phyloP scores from a whole-genome alignment of 2,888 invertebrate genomes.

The Cosmorhoe ocellata region DNA sequence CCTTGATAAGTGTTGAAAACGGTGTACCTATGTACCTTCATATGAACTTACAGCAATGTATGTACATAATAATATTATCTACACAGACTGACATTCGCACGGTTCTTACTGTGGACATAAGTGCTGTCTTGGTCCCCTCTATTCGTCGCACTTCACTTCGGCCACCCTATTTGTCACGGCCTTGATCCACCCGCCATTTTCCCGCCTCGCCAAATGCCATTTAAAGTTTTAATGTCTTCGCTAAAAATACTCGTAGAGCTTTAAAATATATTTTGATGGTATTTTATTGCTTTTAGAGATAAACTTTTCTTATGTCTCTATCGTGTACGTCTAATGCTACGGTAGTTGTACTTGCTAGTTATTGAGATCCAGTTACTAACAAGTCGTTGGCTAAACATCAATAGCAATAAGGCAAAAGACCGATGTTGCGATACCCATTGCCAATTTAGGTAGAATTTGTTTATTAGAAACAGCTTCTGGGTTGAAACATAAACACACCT shows the following conservation, averaged over 20 bases:
- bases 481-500: too few species aligned
- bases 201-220: constrained; percentile 34
- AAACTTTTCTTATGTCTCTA: constrained; percentile 4
- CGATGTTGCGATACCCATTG: too few species aligned
- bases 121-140: constrained; percentile 24
- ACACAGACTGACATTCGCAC: constrained; percentile 21
- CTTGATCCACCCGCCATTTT: constrained; percentile 35
- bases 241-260: constrained; percentile 15
- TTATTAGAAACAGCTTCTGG: too few species aligned
- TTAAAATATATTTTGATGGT: constrained; percentile 17
- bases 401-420: too few species aligned
- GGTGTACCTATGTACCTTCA: too few species aligned
- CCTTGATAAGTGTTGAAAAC: too few species aligned
- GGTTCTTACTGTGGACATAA: constrained; percentile 11
- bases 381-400: too few species aligned
- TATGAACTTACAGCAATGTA: too few species aligned
- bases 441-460: too few species aligned
- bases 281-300: constrained; percentile 16
- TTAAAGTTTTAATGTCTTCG: constrained; percentile 36
- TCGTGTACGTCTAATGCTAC: too few species aligned
- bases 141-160: constrained; percentile 32
- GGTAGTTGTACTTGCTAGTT: too few species aligned
- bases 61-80: not conserved
- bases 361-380: too few species aligned
- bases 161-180: constrained; percentile 33